Evolutionary conservation across 23 tunicate species (phyloP), one percentile per base, ranked within the genome.

Genomic region (Styela clava): DNA sequence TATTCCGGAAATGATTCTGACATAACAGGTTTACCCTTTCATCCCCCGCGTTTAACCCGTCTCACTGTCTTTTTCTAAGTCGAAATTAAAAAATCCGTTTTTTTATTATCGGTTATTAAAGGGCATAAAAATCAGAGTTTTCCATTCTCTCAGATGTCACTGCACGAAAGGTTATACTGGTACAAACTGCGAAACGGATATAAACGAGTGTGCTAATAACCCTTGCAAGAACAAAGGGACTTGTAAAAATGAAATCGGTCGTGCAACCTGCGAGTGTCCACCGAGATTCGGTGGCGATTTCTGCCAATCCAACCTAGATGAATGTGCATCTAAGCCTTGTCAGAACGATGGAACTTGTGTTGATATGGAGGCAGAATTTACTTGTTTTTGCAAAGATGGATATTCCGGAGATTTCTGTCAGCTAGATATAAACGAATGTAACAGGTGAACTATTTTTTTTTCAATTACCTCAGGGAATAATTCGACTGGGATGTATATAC

Each of bases 261-360:
- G 1, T 18, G 81, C 81, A 22, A 33, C 32, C 34, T 82, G 85
- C 25, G 7, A 30, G 31, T 82, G 85, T 37, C 33, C 33, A 1
- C 31, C 27, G 18, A 81, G 85, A 3, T 82, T 82, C 36, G 79
- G 33, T 16, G 85, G 79, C 0, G 78, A 69, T 16, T 82, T 69
- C 36, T 82, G 85, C 34, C 82, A 82, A 18, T 9, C 32, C 7
- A 35, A 69, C 33, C 28, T 1, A 25, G 64, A 82, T 36, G 85
- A 82, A 44, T 82, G 85, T 35, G 32, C 28, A 31, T 69, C 34
- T 0, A 24, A 30, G 12, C 85, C 85, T 18, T 82, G 85, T 24
- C 69, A 69, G 0, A 82, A 82, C 35, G 76, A 35, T 12, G 85
- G 64, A 7, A 12, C 79, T 23, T 82, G 85, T 33, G 64, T 71